Evolutionary conservation across 2,797 vertebrate genomes (phyloP), one percentile per base, ranked within the genome.

Genomic region (Fistularia tabacaria): DNA sequence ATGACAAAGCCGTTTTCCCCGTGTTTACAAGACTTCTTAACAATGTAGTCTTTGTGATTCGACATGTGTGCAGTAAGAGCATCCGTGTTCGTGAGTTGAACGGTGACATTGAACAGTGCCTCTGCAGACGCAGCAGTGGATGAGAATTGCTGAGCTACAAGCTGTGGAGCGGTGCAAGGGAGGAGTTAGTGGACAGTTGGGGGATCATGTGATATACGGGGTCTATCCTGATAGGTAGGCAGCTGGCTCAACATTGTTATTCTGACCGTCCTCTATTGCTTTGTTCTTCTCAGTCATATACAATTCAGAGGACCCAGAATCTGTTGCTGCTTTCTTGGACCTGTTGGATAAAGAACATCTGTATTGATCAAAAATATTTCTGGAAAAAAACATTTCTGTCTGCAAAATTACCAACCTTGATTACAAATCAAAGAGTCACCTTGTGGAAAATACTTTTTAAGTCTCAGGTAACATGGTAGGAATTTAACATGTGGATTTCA

Each of bases 211-310:
- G 10, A 46, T 57, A 39, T 38, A 51, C 44, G 64, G 0, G 0
- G 51, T 42, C 77, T 91, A 91, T 80, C 87, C 89, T 49, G 90
- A 86, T 75, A 85, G 64, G 56, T 54, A 87, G 49, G 81, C 53
- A 10, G 71, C 71, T 0, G 82, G 78, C 61, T 83, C 82, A 6
- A 91, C 75, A 10, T 86, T 88, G 80, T 91, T 91, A 82, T 93
- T 94, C 83, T 92, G 89, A 64, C 89, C 87, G 0, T 94, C 91
- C 45, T 94, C 90, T 51, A 89, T 87, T 7, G 82, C 84, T 1
- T 78, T 69, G 36, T 85, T 87, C 80, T 91, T 91, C 84, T 91
- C 88, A 60, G 85, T 86, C 36, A 63, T 80, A 70, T 79, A 80
- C 4, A 85, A 50, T 38, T 77, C 10, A 13, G 87, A 70, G 25